Conservation (phyloP, 2,888 invertebrate genomes). For the Drosophila pegasa region DNA sequence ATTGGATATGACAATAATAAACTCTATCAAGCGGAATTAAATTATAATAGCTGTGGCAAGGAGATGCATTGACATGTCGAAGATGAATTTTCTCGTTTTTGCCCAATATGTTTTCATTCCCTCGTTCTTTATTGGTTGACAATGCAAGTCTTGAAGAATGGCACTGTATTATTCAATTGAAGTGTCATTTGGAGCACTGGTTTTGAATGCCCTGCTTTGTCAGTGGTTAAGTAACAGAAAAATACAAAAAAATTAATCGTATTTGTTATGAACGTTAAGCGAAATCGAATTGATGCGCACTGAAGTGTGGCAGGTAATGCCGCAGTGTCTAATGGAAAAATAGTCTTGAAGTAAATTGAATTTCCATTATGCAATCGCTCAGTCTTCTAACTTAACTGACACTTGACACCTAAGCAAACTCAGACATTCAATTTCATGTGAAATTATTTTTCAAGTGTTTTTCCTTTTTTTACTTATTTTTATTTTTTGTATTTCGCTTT, state of each 20-base stretch:
- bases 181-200: constrained; percentile 3
- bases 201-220: constrained; percentile 13
- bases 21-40: background rate
- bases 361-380: constrained; percentile 70
- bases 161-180: constrained; percentile 16
- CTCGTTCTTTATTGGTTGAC: background rate
- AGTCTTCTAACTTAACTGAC: constrained; percentile 68
- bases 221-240: constrained; percentile 15
- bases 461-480: constrained; percentile 23
- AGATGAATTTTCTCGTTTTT: constrained; percentile 6
- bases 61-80: background rate
- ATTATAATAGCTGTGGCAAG: constrained; percentile 6
- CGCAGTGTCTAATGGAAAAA: constrained; percentile 21
- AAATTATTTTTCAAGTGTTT: constrained; percentile 65
- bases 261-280: constrained; percentile 28
- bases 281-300: constrained; percentile 24
- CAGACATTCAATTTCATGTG: constrained; percentile 73
- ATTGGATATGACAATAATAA: constrained; percentile 5
- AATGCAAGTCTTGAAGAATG: constrained; percentile 5
- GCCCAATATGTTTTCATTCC: background rate
- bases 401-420: constrained; percentile 72
- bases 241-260: constrained; percentile 33
- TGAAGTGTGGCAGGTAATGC: constrained; percentile 27
- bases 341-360: constrained; percentile 59
- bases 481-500: constrained; percentile 7